Percentiles rank a stretch among this genome's conserved stretches.
phyloP scores from a whole-genome alignment of 1,140 invertebrate genomes.

The Sycophila sp. region DNA sequence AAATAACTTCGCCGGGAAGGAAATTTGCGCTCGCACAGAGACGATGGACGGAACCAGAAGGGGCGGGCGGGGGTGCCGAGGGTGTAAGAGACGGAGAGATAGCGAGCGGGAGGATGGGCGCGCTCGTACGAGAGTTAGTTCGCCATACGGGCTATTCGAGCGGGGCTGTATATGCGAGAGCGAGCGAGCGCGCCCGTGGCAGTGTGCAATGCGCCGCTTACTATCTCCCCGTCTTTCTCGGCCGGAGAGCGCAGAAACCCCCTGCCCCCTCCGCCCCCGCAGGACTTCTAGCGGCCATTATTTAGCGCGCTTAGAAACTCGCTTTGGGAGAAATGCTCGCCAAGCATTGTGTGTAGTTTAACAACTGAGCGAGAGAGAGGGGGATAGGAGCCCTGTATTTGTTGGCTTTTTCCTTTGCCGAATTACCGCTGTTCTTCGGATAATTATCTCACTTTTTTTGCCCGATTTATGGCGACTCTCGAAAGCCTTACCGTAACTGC shows the following conservation, averaged over 20 bases:
- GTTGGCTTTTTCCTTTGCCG: background rate
- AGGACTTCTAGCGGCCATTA: constrained; percentile 62
- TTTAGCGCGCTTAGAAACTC: constrained; percentile 64
- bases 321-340: constrained; percentile 47
- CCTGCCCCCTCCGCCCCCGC: no score
- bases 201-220: no score
- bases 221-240: constrained; percentile 12
- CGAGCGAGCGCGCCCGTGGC: no score
- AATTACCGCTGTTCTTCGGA: background rate
- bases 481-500: no score
- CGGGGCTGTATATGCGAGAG: constrained; percentile 21
- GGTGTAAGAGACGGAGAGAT: background rate
- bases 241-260: no score
- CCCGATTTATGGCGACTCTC: background rate
- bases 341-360: constrained; percentile 17
- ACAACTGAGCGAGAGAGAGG: constrained; percentile 5
- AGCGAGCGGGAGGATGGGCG: constrained; percentile 1
- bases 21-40: constrained; percentile 40
- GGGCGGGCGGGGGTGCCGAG: background rate
- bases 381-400: background rate
- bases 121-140: constrained; percentile 18
- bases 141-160: constrained; percentile 50
- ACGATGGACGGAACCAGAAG: constrained; percentile 18
- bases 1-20: constrained; percentile 41
- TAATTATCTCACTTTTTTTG: constrained; percentile 5